phyloP scores from a whole-genome alignment of 2,113 vertebrate species.

The Tangachromis dhanisi region DNA sequence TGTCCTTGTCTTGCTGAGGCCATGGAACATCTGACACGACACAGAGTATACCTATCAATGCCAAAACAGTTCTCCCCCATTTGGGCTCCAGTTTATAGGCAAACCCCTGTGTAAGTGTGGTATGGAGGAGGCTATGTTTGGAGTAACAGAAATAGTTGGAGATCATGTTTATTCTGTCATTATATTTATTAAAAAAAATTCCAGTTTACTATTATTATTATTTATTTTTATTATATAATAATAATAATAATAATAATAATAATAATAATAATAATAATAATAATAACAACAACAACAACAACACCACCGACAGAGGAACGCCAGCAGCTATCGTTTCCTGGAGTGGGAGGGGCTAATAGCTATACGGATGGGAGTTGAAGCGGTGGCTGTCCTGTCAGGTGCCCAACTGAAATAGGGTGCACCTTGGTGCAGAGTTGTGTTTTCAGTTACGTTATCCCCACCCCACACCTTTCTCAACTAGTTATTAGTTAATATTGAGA shows the following conservation, averaged over 20 bases:
- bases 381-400: accelerated
- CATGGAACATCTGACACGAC: neutral
- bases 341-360: neutral
- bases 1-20: neutral
- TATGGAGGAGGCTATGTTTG: neutral
- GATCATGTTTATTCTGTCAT: neutral
- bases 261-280: no score
- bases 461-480: neutral
- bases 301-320: accelerated
- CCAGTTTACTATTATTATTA: neutral
- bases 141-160: accelerated
- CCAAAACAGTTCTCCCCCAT: neutral
- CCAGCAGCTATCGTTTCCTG: neutral
- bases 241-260: accelerated
- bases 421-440: neutral
- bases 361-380: accelerated
- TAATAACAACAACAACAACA: neutral
- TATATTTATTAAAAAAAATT: neutral
- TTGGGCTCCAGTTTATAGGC: neutral
- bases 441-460: neutral
- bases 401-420: neutral
- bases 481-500: neutral
- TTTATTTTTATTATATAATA: no score
- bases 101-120: accelerated
- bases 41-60: neutral